Percentiles rank a stretch among this genome's conserved stretches.
Conservation (phyloP, 2,113 vertebrate species). For the Corythornis vintsioides region DNA sequence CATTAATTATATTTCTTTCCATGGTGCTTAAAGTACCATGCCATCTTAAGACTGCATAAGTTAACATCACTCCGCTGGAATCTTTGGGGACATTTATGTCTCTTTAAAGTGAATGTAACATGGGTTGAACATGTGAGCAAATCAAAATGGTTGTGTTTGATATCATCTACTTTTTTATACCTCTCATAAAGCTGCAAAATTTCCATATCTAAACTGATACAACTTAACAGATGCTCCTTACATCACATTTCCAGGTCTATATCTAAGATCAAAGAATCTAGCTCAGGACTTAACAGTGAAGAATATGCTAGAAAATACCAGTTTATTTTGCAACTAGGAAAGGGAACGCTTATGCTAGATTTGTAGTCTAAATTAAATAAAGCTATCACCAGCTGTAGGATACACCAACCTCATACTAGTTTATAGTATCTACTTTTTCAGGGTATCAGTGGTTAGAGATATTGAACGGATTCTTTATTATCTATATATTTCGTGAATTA, state of each 20-base stretch:
- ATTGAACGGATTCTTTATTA: background rate
- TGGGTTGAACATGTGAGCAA: background rate
- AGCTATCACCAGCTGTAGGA: background rate
- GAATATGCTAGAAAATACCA: background rate
- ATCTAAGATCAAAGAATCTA: background rate
- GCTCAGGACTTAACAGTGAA: background rate
- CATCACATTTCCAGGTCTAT: background rate
- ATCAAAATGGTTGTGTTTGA: background rate
- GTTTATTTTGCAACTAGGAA: background rate
- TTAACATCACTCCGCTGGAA: background rate
- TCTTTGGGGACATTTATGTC: background rate
- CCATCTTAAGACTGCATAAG: background rate
- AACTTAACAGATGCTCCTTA: background rate
- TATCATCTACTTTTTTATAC: rapidly evolving
- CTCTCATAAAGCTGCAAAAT: background rate
- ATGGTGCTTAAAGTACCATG: background rate
- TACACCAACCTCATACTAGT: background rate
- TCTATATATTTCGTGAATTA: background rate
- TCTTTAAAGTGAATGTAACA: background rate
- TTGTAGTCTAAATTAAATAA: background rate
- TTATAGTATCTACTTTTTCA: background rate
- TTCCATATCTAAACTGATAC: rapidly evolving
- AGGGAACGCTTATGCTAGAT: background rate
- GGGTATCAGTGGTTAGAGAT: background rate
- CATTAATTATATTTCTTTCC: background rate